These are phyloP conservation scores for Athalia cordata DNA, from an alignment of 2,888 invertebrate species.

Conservation along the genomic window DNA sequence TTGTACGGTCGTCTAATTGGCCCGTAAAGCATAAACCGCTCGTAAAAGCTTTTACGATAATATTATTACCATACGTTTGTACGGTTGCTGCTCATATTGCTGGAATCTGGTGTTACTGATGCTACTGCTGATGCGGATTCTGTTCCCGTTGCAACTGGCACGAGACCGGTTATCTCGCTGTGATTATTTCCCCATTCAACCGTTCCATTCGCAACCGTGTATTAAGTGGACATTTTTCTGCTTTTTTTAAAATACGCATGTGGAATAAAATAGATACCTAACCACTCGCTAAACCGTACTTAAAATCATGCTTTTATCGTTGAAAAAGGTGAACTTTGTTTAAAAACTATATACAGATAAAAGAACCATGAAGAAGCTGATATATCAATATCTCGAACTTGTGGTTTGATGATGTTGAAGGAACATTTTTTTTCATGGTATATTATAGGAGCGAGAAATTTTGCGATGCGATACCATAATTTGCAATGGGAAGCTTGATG, in stretches of 20 bases:
- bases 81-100: background rate
- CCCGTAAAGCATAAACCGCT: constrained; percentile 66
- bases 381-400: too few species aligned
- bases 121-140: background rate
- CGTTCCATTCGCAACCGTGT: constrained; percentile 17
- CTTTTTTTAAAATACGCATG: background rate
- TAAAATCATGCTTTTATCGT: too few species aligned
- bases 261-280: background rate
- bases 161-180: constrained; percentile 51
- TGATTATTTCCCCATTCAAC: constrained; percentile 46
- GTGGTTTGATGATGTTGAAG: too few species aligned
- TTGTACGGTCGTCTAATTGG: constrained; percentile 69
- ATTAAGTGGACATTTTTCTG: background rate
- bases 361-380: too few species aligned
- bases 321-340: too few species aligned
- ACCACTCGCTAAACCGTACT: too few species aligned
- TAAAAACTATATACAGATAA: too few species aligned
- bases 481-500: constrained; percentile 70
- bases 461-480: constrained; percentile 41
- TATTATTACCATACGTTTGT: constrained; percentile 48
- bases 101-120: too few species aligned
- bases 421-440: too few species aligned
- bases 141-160: background rate
- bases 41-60: constrained; percentile 68
- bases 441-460: too few species aligned